phyloP scores from a whole-genome alignment of 2,113 vertebrate species.

The Fukomys damarensis region DNA sequence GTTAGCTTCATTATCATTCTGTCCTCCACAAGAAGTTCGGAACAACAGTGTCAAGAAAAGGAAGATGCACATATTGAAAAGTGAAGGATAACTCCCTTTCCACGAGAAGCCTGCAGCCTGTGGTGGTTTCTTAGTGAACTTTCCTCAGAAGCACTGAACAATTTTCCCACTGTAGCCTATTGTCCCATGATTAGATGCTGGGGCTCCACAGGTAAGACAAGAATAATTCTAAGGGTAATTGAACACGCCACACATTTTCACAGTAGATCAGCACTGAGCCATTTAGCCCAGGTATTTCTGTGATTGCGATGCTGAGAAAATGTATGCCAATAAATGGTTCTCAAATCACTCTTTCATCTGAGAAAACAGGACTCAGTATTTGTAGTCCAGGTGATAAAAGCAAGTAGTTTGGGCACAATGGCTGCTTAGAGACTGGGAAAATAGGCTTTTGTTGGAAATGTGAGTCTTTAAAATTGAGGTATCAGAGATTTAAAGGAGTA shows the following conservation, averaged over 20 bases:
- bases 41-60: background rate
- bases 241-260: slow-evolving; percentile 21
- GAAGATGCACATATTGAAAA: background rate
- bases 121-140: background rate
- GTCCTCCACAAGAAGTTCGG: background rate
- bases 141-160: background rate
- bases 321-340: slow-evolving; percentile 6
- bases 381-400: background rate
- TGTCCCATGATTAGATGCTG: background rate
- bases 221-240: slow-evolving; percentile 56
- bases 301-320: background rate
- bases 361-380: slow-evolving; percentile 45
- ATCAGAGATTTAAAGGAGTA: background rate
- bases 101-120: fast-evolving
- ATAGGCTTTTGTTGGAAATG: slow-evolving; percentile 24
- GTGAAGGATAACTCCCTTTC: background rate
- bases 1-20: background rate
- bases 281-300: slow-evolving; percentile 15
- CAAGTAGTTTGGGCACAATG: background rate
- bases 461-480: background rate
- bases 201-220: slow-evolving; percentile 41
- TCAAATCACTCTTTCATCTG: slow-evolving; percentile 50
- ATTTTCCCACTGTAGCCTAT: background rate
- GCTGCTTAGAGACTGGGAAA: background rate
- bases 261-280: background rate